Conservation (phyloP, 2,888 invertebrate genomes). For the Cylindroiulus punctatus region DNA sequence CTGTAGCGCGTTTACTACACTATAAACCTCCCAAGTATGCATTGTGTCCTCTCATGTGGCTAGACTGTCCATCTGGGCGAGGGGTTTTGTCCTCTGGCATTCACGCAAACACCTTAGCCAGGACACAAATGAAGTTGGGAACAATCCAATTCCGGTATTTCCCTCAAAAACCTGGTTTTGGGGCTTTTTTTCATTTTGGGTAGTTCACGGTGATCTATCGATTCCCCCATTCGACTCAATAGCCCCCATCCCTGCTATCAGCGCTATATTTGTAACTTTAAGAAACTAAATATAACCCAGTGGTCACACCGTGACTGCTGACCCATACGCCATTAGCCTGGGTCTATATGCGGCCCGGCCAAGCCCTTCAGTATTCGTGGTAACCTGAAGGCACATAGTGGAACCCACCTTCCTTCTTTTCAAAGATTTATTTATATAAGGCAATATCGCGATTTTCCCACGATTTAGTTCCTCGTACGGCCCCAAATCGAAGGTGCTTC, state of each 20-base stretch:
- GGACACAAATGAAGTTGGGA: neutral
- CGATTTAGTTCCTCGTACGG: neutral
- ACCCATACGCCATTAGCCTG: neutral
- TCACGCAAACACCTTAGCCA: slow-evolving; percentile 2
- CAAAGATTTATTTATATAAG: slow-evolving; percentile 40
- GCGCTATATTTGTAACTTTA: neutral
- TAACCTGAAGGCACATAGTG: neutral
- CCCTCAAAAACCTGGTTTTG: slow-evolving; percentile 34
- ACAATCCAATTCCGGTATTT: slow-evolving; percentile 44
- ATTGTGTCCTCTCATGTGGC: slow-evolving; percentile 45
- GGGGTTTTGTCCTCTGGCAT: slow-evolving; percentile 42
- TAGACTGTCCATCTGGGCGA: slow-evolving; percentile 42
- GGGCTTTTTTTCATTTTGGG: slow-evolving; percentile 18
- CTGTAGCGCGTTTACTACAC: neutral
- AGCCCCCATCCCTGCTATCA: neutral
- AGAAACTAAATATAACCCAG: neutral
- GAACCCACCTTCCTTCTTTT: slow-evolving; percentile 11
- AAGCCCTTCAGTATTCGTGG: slow-evolving; percentile 41
- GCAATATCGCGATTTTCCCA: slow-evolving; percentile 23
- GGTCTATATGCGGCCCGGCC: slow-evolving; percentile 10
- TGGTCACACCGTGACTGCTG: slow-evolving; percentile 7
- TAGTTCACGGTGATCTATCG: neutral
- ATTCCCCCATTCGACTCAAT: neutral
- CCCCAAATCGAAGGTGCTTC: slow-evolving; percentile 8
- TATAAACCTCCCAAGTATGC: slow-evolving; percentile 45